Percentiles rank a stretch among this genome's conserved stretches.
These are phyloP conservation scores for Anoura caudifer DNA, from an alignment of 2,113 vertebrate species.

Conservation along the genomic window DNA sequence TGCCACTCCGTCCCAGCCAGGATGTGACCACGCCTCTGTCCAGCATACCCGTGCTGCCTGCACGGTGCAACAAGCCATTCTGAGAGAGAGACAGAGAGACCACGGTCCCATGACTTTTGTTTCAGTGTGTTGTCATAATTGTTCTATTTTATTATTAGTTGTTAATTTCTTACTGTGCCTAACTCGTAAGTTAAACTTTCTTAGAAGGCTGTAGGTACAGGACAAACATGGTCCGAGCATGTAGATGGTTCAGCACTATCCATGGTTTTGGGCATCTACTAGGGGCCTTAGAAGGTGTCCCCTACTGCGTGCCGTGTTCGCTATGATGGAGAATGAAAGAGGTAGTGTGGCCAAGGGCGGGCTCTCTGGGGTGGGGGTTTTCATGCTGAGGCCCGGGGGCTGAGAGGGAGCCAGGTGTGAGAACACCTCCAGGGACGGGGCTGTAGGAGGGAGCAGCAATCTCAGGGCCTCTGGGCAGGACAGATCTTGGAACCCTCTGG, in stretches of 20 bases:
- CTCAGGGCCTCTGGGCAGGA: neutral
- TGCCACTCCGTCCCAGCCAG: neutral
- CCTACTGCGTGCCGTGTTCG: no score
- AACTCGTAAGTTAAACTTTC: neutral
- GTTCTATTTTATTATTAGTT: neutral
- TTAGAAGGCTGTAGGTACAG: neutral
- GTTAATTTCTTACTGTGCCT: neutral
- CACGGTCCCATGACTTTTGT: neutral
- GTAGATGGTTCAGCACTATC: neutral
- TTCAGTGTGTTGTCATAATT: neutral
- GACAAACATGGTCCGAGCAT: no score
- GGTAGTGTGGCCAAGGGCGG: accelerated
- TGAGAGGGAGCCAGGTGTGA: neutral
- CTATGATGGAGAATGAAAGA: neutral
- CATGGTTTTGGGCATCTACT: neutral
- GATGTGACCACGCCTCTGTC: neutral
- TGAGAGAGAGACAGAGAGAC: neutral
- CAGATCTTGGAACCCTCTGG: neutral
- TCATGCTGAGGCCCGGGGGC: neutral
- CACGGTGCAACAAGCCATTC: neutral
- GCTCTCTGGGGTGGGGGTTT: neutral
- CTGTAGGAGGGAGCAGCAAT: neutral
- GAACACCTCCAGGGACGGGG: accelerated
- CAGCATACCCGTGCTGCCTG: no score
- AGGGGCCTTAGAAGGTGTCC: neutral